phyloP scores from a whole-genome alignment of 2,888 invertebrate genomes.

The Apamea epomidion region DNA sequence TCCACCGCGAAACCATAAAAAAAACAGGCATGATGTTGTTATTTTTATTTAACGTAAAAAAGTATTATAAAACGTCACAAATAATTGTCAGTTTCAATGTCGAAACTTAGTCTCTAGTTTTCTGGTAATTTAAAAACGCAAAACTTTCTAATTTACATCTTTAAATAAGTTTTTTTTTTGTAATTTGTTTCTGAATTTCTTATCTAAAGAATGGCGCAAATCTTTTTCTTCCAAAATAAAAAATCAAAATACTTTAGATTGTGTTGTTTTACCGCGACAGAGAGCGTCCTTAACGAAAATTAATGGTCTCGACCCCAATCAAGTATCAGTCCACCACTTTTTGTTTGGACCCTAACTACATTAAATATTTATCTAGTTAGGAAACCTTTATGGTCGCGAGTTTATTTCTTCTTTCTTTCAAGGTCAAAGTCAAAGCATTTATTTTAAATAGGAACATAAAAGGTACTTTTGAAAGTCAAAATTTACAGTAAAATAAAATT shows the following conservation, averaged over 20 bases:
- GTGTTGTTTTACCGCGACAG: constrained; percentile 51
- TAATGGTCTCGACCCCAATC: constrained; percentile 59
- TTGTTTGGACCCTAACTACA: constrained; percentile 45
- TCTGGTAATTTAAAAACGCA: not conserved
- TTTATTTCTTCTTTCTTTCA: constrained; percentile 7
- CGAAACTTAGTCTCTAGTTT: not conserved
- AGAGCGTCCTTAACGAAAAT: constrained; percentile 59
- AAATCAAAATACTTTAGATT: constrained; percentile 34
- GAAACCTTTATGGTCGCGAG: constrained; percentile 25
- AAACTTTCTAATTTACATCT: not conserved
- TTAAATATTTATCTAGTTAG: constrained; percentile 52
- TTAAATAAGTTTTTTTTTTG: not conserved
- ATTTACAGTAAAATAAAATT: no score
- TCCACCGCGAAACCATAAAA: no score
- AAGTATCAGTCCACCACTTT: constrained; percentile 50
- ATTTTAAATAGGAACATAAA: not conserved
- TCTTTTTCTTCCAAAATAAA: not conserved
- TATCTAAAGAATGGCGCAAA: not conserved
- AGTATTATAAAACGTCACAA: not conserved
- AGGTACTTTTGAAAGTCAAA: not conserved
- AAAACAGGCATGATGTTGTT: no score
- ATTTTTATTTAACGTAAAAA: not conserved
- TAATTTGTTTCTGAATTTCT: not conserved
- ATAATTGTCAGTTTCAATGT: no score
- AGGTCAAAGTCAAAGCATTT: not conserved